Evolutionary conservation across 2,113 vertebrate genomes (phyloP).

Genomic region (Pseudopodoces humilis): DNA sequence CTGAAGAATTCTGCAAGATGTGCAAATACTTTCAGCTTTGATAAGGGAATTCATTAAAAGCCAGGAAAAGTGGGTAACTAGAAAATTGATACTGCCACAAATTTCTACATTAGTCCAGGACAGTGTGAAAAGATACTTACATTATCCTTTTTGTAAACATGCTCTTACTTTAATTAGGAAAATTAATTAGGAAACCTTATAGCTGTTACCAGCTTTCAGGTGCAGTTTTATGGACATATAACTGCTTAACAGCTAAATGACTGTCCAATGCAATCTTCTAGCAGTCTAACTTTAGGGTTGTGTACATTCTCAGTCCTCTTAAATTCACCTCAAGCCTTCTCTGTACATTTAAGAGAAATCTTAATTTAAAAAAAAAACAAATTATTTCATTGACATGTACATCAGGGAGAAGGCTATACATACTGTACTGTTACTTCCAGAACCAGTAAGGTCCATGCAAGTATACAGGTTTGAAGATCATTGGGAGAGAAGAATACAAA

Average conservation of each 20-base stretch:
- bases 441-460: background rate
- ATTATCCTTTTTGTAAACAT: background rate
- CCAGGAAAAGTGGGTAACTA: background rate
- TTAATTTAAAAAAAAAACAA: background rate
- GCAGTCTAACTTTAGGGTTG: background rate
- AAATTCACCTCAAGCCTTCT: background rate
- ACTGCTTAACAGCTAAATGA: background rate
- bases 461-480: background rate
- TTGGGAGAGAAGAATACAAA: background rate
- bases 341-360: background rate
- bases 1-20: constrained; percentile 50
- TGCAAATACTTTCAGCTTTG: constrained; percentile 62
- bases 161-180: background rate
- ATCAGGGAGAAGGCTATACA: background rate
- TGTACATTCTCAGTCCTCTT: background rate
- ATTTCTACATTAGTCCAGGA: background rate
- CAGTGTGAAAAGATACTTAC: background rate
- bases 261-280: background rate
- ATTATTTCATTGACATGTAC: background rate
- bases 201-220: background rate
- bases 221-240: background rate
- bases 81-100: constrained; percentile 27
- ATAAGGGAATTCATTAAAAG: constrained; percentile 55
- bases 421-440: background rate
- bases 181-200: background rate